A percentile compares a stretch with the other conserved stretches of the same genome.
Conservation (phyloP, 2,888 invertebrate species). For the Phorcus lineatus region DNA sequence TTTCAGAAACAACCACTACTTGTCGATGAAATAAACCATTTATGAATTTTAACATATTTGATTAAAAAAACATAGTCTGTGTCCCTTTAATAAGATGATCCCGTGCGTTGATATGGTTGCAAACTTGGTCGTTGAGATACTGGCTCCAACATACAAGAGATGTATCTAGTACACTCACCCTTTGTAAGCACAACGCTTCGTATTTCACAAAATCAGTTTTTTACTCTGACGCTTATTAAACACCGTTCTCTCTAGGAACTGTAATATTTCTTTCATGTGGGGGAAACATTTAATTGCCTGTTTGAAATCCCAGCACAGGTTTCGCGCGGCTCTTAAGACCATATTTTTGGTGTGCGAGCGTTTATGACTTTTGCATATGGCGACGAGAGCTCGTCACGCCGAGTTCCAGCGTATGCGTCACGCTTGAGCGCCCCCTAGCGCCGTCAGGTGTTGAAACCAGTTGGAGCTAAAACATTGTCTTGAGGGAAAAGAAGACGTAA, state of each 20-base stretch:
- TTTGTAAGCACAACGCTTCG: not conserved
- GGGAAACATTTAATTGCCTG: constrained; percentile 31
- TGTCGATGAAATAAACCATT: too few species aligned
- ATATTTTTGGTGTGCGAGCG: constrained; percentile 36
- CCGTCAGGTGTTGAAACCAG: constrained; percentile 20
- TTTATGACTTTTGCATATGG: constrained; percentile 41
- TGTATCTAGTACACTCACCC: too few species aligned
- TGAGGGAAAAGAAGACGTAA: not conserved
- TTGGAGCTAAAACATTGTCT: not conserved
- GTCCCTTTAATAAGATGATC: too few species aligned
- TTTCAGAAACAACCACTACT: too few species aligned
- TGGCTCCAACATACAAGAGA: too few species aligned
- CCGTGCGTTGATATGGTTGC: too few species aligned
- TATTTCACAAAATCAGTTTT: not conserved
- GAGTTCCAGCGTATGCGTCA: constrained; percentile 15
- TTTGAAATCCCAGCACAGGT: constrained; percentile 39
- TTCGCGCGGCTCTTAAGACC: constrained; percentile 32
- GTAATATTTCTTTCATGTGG: constrained; percentile 30
- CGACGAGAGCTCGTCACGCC: constrained; percentile 19
- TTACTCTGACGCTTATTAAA: constrained; percentile 14
- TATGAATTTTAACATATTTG: too few species aligned
- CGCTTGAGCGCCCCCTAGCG: constrained; percentile 13
- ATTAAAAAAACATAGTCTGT: too few species aligned
- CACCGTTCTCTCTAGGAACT: not conserved
- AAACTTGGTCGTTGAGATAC: too few species aligned